Evolutionary conservation across 2,797 vertebrate species (phyloP), one percentile per base, ranked within the genome.

Genomic region (Eutrigla gurnardus): DNA sequence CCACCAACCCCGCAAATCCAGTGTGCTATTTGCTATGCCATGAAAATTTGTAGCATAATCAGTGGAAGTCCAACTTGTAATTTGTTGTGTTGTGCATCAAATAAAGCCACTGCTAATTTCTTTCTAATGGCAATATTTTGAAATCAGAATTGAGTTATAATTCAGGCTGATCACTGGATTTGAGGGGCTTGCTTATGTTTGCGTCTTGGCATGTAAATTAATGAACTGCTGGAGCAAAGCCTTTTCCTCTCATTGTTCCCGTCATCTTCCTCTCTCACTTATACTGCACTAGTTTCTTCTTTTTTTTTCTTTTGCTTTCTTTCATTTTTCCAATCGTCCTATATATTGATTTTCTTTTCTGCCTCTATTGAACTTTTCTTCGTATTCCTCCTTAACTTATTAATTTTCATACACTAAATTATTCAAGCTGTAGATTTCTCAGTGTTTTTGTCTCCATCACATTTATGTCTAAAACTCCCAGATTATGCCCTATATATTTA

Each of bases 191-290:
- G 65, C 62, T 80, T 75, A 40, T 74, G 58, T 73, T 81, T 91
- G 92, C 88, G 88, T 90, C 72, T 71, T 86, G 65, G 93, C 93
- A 92, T 92, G 91, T 86, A 60, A 83, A 13, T 65, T 79, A 78
- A 91, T 86, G 91, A 93, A 90, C 84, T 65, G 80, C 78, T 86
- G 65, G 68, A 79, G 81, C 82, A 82, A 89, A 80, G 82, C 83
- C 61, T 80, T 49, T 67, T 39, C 75, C 65, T 72, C 8, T 73
- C 65, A 61, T 45, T 66, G 33, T 65, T 83, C 39, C 59, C 60
- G 69, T 86, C 55, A 58, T 81, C 66, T 82, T 50, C 37, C 25
- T 68, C 36, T 76, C 15, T 74, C 62, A 52, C 67, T 59, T 70
- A 57, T 35, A 61, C 50, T 25, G 3, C 8, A 69, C 17, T 66